Percentiles rank a stretch among this genome's conserved stretches.
These are phyloP conservation scores for Dermatophagoides farinae DNA, from an alignment of 1,140 invertebrate genomes.

Conservation along the genomic window DNA sequence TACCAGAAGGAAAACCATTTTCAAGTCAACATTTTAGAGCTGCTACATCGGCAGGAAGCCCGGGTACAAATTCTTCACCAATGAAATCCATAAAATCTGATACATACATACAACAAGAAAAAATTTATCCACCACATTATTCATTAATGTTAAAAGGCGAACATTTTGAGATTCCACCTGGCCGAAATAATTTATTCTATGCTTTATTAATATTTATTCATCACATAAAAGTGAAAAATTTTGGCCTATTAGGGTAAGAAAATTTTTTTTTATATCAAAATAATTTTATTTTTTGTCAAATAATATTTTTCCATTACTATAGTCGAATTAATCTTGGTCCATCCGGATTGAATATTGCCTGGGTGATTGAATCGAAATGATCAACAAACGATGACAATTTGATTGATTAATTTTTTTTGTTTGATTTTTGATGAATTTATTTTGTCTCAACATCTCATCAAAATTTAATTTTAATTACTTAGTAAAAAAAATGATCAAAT, in stretches of 20 bases:
- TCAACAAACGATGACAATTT: neutral
- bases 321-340: constrained; percentile 50
- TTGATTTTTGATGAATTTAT: too few species aligned
- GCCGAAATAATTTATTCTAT: constrained; percentile 60
- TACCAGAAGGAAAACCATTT: constrained; percentile 54
- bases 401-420: too few species aligned
- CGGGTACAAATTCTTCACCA: neutral
- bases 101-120: constrained; percentile 26
- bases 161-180: constrained; percentile 43
- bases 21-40: constrained; percentile 37
- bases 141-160: constrained; percentile 38
- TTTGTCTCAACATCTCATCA: too few species aligned
- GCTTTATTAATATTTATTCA: constrained; percentile 54
- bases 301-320: constrained; percentile 11
- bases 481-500: too few species aligned
- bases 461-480: too few species aligned
- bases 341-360: constrained; percentile 53
- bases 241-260: constrained; percentile 44
- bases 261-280: neutral
- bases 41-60: constrained; percentile 25
- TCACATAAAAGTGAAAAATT: constrained; percentile 45
- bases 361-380: constrained; percentile 38
- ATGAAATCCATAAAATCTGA: constrained; percentile 21
- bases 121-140: constrained; percentile 48
- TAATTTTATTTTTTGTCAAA: neutral